phyloP scores from a whole-genome alignment of 2,888 invertebrate species.

The Rhogogaster chlorosoma region DNA sequence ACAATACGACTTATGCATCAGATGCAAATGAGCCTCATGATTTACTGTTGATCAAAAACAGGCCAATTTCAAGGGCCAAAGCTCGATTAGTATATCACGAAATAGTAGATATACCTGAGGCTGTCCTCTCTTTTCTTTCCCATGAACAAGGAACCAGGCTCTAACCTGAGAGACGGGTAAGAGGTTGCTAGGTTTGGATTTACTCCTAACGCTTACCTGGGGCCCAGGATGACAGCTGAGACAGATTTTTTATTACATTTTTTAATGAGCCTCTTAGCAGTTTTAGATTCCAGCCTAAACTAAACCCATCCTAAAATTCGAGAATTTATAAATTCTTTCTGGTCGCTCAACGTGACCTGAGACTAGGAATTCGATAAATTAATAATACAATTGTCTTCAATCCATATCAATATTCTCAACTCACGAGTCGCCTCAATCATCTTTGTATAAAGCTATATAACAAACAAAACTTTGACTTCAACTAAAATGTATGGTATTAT shows the following conservation, averaged over 20 bases:
- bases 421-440: slow-evolving; percentile 22
- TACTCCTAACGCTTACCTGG: neutral
- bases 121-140: neutral
- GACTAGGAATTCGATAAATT: neutral
- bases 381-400: slow-evolving; percentile 30
- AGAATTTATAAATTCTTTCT: neutral
- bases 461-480: neutral
- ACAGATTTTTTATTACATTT: neutral
- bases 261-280: neutral
- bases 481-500: neutral
- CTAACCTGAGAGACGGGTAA: neutral
- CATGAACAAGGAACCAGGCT: neutral
- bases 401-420: slow-evolving; percentile 22
- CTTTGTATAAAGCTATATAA: neutral
- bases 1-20: neutral
- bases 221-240: neutral
- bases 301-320: neutral
- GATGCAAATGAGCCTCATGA: neutral
- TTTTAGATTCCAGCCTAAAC: neutral
- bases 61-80: neutral
- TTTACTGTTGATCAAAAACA: neutral
- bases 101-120: neutral
- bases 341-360: neutral
- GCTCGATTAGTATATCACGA: neutral
- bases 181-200: neutral